Evolutionary conservation across 2,113 vertebrate species (phyloP), one percentile per base, ranked within the genome.

Genomic region (Syrrhaptes paradoxus): DNA sequence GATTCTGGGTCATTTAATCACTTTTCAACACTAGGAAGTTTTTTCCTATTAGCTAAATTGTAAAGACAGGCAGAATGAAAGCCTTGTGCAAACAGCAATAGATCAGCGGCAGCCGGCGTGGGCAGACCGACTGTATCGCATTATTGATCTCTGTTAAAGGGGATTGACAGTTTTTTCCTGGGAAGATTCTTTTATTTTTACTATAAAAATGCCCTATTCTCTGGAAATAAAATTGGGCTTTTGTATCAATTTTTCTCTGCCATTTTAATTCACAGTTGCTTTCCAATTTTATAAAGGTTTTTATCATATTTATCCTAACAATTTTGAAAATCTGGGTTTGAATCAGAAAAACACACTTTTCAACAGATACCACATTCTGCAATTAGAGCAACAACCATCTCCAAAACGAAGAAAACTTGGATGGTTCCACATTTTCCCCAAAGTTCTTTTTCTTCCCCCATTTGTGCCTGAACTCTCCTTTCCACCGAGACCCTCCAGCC

Each of bases 91-190:
- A 91, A 96, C 95, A 95, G 79, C 92, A 48, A 74, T 72, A 87
- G 87, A 92, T 88, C 93, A 97, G 71, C 3, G 3, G 59, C 85
- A 54, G 88, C 29, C 1, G 3, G 63, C 63, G 17, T 11, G 71
- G 92, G 74, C 21, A 58, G 9, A 17, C 59, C n/a, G 85, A 90
- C 88, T 66, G 71, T 52, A 67, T 77, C 3, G 5, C 10, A 11
- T 88, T 96, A 94, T 94, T 93, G 95, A 96, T 96, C 90, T 66
- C 94, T 86, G 59, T 4, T 54, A 52, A 66, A 93, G 75, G 71
- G 46, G 62, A 78, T 61, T 72, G 93, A 80, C 71, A 80, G 73
- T 91, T 89, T 91, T 95, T 59, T 87, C 85, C 48, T 88, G 79
- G 82, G n/a, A 92, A 88, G 24, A 55, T 74, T 84, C 79, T 81